Conservation (phyloP, 2,888 invertebrate genomes). For the Synergus gifuensis region DNA sequence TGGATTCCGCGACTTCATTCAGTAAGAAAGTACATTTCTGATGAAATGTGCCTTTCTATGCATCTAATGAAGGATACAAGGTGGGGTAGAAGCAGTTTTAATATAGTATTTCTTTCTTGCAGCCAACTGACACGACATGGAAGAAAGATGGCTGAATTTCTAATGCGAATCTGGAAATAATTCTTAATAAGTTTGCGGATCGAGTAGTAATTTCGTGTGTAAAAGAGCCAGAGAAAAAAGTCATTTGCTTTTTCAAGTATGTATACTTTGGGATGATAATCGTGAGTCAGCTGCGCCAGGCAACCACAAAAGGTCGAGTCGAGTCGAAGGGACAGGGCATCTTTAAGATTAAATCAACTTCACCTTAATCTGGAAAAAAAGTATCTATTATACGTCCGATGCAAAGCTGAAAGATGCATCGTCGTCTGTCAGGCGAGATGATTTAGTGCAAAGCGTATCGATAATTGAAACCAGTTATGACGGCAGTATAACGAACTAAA, state of each 20-base stretch:
- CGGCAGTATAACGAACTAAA: constrained; percentile 51
- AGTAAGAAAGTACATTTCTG: constrained; percentile 5
- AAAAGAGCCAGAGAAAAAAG: constrained; percentile 19
- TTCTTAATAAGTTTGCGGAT: constrained; percentile 33
- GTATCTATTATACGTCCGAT: constrained; percentile 40
- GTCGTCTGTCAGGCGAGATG: constrained; percentile 50
- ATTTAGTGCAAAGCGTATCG: constrained; percentile 53
- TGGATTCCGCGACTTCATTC: not conserved
- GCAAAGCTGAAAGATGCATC: constrained; percentile 35
- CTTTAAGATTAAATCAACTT: constrained; percentile 48
- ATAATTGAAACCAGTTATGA: constrained; percentile 60
- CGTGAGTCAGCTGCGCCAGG: not conserved
- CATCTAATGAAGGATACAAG: constrained; percentile 15
- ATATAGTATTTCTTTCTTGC: constrained; percentile 13
- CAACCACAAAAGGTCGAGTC: constrained; percentile 1
- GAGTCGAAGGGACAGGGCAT: not conserved
- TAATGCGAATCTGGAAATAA: constrained; percentile 40
- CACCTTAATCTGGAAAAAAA: constrained; percentile 27
- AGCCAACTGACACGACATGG: not conserved
- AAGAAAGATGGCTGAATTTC: constrained; percentile 36
- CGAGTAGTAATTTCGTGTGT: constrained; percentile 9
- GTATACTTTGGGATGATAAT: constrained; percentile 19
- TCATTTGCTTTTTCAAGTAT: constrained; percentile 27
- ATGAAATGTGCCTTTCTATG: constrained; percentile 18
- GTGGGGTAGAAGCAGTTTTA: not conserved